phyloP scores from a whole-genome alignment of 2,888 invertebrate genomes.

The Notodonta ziczac region DNA sequence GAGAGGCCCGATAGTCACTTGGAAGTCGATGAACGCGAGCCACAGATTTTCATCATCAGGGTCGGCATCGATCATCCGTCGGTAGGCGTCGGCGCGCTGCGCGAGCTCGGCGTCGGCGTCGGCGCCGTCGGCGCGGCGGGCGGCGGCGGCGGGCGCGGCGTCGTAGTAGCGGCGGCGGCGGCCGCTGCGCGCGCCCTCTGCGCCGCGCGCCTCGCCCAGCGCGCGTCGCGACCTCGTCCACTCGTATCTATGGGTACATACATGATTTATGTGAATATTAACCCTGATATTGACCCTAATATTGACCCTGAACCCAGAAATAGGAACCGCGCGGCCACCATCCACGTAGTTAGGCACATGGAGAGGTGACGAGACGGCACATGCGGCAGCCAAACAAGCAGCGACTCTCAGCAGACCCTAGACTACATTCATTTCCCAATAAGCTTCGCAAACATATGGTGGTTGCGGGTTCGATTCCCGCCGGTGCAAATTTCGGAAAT shows the following conservation, averaged over 20 bases:
- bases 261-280: constrained; percentile 1
- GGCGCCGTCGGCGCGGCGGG: constrained; percentile 11
- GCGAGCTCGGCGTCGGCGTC: constrained; percentile 33
- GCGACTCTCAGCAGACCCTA: too few relatives aligned
- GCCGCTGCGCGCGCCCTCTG: background rate
- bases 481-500: too few relatives aligned
- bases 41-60: constrained; percentile 58
- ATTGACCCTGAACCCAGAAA: too few relatives aligned
- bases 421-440: too few relatives aligned
- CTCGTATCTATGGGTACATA: constrained; percentile 16
- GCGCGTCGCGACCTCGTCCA: constrained; percentile 9
- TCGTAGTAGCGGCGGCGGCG: constrained; percentile 16
- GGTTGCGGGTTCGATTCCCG: too few relatives aligned
- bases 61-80: constrained; percentile 48
- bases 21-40: constrained; percentile 62
- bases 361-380: too few relatives aligned
- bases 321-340: too few relatives aligned
- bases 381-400: too few relatives aligned
- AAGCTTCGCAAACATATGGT: too few relatives aligned
- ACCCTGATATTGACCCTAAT: too few relatives aligned
- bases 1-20: constrained; percentile 37
- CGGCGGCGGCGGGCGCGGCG: background rate
- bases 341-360: too few relatives aligned
- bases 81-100: constrained; percentile 51
- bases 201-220: constrained; percentile 11